phyloP scores from a whole-genome alignment of 2,797 vertebrate species.

The Pteropus rufus region DNA sequence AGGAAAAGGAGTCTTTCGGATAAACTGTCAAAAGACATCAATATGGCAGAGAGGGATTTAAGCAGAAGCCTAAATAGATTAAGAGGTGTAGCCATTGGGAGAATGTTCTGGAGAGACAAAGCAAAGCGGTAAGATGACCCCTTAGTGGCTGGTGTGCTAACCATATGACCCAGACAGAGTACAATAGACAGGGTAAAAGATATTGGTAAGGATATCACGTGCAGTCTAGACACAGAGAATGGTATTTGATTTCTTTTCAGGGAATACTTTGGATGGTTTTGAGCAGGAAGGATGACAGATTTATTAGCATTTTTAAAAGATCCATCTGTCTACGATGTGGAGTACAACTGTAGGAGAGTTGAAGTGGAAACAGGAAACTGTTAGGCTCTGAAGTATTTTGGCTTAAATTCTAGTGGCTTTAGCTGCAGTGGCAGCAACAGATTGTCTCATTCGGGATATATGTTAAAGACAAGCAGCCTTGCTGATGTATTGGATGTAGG shows the following conservation, averaged over 20 bases:
- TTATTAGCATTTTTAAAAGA: not conserved
- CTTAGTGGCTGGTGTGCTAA: not conserved
- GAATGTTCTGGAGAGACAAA: not conserved
- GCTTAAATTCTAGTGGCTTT: not conserved
- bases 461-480: not conserved
- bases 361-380: not conserved
- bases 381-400: not conserved
- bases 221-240: accelerated
- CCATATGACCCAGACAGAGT: not conserved
- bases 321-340: not conserved
- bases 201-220: not conserved
- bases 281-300: not conserved
- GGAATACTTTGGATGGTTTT: not conserved
- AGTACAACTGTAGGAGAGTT: not conserved
- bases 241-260: not conserved
- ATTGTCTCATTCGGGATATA: too few species aligned
- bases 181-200: not conserved
- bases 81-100: not conserved
- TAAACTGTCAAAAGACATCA: not conserved
- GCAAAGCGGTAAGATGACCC: not conserved
- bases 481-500: not conserved
- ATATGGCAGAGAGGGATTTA: not conserved
- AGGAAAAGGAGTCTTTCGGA: not conserved
- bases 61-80: not conserved
- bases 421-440: not conserved